Conservation (phyloP, 2,113 vertebrate genomes). For the Lepisosteus oculatus region DNA sequence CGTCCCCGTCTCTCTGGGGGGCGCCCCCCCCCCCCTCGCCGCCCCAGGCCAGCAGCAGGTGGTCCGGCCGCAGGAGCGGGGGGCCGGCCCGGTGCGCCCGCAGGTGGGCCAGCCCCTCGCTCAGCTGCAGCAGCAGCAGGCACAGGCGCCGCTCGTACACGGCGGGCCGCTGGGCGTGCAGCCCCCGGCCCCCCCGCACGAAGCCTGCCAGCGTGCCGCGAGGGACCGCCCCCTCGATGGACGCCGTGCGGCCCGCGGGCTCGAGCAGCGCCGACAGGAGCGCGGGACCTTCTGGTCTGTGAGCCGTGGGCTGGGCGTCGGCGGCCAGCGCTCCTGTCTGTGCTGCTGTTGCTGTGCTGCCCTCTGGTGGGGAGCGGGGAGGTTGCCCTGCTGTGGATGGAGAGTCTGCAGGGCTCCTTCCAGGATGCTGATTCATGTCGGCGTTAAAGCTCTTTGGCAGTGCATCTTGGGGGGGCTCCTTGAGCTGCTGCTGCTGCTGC, state of each 20-base stretch:
- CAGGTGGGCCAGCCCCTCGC: constrained; percentile 62
- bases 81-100: constrained; percentile 24
- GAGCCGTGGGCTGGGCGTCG: neutral
- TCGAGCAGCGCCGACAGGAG: constrained; percentile 36
- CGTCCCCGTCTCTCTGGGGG: neutral
- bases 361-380: constrained; percentile 1
- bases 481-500: neutral
- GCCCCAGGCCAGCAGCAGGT: constrained; percentile 60
- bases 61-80: constrained; percentile 48
- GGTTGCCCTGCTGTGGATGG: neutral
- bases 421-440: no score
- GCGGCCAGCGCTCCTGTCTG: neutral
- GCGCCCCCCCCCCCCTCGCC: neutral
- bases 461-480: no score
- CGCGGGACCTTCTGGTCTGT: neutral
- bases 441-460: no score
- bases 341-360: neutral
- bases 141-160: constrained; percentile 60
- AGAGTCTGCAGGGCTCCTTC: neutral
- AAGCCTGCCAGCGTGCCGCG: constrained; percentile 67
- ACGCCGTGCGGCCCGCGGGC: constrained; percentile 30
- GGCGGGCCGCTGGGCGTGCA: constrained; percentile 39
- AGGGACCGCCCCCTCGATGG: constrained; percentile 61
- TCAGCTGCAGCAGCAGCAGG: constrained; percentile 72
- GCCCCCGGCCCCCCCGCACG: constrained; percentile 25